These are phyloP conservation scores for Dolichoris vasculosae DNA, from an alignment of 1,140 invertebrate species.

Conservation along the genomic window DNA sequence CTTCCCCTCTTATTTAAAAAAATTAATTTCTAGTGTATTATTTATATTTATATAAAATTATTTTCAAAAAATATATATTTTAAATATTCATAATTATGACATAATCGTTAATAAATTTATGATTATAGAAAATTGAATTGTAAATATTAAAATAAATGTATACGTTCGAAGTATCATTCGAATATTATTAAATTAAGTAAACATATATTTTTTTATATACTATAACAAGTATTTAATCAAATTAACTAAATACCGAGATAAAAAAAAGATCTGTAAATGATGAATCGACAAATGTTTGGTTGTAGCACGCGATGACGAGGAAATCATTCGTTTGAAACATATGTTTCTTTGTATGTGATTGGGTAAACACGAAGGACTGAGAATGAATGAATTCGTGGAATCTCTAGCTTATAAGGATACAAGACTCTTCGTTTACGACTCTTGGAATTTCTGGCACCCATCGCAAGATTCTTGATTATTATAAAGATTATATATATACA, in stretches of 20 bases:
- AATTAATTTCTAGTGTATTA: no score
- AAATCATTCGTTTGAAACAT: neutral
- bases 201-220: neutral
- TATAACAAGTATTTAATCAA: neutral
- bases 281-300: neutral
- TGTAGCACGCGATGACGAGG: neutral
- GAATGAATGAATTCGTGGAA: conserved; percentile 3
- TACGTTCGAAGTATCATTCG: neutral
- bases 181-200: neutral
- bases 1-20: no score
- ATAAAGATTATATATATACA: neutral
- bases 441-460: neutral
- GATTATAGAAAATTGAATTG: no score
- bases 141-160: neutral
- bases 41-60: no score
- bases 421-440: neutral
- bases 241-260: neutral
- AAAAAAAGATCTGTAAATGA: neutral
- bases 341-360: neutral
- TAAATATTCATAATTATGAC: no score
- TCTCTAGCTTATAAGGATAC: neutral
- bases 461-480: neutral
- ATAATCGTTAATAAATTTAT: no score
- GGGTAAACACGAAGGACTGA: neutral
- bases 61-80: no score